Base-by-base conservation (phyloP, 2,113 vertebrate species). In the Platichthys flesus region DNA sequence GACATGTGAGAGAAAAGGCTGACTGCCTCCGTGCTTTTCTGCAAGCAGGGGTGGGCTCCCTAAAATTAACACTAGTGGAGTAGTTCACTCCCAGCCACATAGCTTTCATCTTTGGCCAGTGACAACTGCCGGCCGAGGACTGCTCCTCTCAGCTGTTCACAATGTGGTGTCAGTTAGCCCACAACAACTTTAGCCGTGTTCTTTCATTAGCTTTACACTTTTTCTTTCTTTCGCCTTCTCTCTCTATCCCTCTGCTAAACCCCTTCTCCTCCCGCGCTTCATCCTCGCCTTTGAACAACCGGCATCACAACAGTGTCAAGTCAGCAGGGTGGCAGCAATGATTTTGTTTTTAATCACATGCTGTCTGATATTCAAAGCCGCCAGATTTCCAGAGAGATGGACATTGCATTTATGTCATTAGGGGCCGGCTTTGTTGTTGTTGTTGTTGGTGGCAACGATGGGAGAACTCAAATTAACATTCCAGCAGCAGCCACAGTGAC, bases 61-160 rank as follows among this genome's bases (percentile, higher is more conserved):
- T 94, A 94, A 95, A 95, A 95, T 95, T 92, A 94, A 93, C 91
- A 93, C 89, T 56, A 79, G 79, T 52, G 66, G 70, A 85, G 82
- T 79, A 57, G 81, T 86, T 87, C 70, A 85, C 83, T 88, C 85
- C 85, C 82, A 81, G 80, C 88, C 87, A 85, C 89, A 93, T 87
- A 90, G 88, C 91, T 92, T 92, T 94, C 87, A 92, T 93, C 90
- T 82, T 52, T 88, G 71, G 89, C 92, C 94, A 92, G 85, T 90
- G 91, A 92, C 91, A 92, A 88, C 84, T 90, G 92, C 87, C 76
- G 85, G 83, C 80, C 77, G 89, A 72, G 86, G 90, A 78, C 83
- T 79, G 87, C 84, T 89, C 78, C 69, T 84, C 83, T 94, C 93
- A 94, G 93, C 93, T 94, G 93, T 94, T 93, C 86, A 88, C 84